Evolutionary conservation across 2,797 vertebrate genomes (phyloP).

Genomic region (Sebastes steindachneri): DNA sequence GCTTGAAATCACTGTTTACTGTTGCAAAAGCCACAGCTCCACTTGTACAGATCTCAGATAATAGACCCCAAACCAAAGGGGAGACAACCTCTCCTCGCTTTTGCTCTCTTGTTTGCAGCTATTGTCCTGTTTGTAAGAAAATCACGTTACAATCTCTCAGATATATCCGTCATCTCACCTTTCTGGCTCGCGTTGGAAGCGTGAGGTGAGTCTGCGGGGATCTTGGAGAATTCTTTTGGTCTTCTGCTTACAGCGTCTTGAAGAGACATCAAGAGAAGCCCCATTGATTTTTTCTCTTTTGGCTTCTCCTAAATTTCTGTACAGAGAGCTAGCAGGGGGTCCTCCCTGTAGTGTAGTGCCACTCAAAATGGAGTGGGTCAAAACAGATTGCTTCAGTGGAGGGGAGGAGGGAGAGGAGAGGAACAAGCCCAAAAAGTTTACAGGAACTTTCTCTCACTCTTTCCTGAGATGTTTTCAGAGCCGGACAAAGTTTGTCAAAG

Average conservation of each 20-base stretch:
- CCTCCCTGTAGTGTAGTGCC: conserved; percentile 78
- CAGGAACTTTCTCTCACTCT: conserved; percentile 60
- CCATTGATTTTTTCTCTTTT: conserved; percentile 82
- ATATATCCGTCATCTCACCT: conserved; percentile 80
- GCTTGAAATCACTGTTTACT: conserved; percentile 62
- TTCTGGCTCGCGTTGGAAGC: conserved; percentile 70
- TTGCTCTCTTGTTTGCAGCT: conserved; percentile 80
- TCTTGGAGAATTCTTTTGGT: conserved; percentile 78
- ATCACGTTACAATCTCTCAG: conserved; percentile 77
- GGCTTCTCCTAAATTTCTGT: conserved; percentile 75
- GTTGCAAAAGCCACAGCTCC: conserved; percentile 58
- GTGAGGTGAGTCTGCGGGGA: conserved; percentile 78
- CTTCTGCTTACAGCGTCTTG: conserved; percentile 77
- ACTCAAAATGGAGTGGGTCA: conserved; percentile 76
- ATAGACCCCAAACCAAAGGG: conserved; percentile 77
- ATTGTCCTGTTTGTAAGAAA: conserved; percentile 84
- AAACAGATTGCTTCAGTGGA: conserved; percentile 76
- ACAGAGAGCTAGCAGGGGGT: conserved; percentile 82
- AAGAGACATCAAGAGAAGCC: conserved; percentile 83
- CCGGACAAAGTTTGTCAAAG: conserved; percentile 51
- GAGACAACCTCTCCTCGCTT: conserved; percentile 70
- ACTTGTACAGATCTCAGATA: conserved; percentile 73
- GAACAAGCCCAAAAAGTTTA: conserved; percentile 72
- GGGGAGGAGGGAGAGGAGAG: conserved; percentile 21
- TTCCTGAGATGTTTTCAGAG: conserved; percentile 47